phyloP scores from a whole-genome alignment of 2,113 vertebrate genomes.

The Thalassarche chlororhynchos region DNA sequence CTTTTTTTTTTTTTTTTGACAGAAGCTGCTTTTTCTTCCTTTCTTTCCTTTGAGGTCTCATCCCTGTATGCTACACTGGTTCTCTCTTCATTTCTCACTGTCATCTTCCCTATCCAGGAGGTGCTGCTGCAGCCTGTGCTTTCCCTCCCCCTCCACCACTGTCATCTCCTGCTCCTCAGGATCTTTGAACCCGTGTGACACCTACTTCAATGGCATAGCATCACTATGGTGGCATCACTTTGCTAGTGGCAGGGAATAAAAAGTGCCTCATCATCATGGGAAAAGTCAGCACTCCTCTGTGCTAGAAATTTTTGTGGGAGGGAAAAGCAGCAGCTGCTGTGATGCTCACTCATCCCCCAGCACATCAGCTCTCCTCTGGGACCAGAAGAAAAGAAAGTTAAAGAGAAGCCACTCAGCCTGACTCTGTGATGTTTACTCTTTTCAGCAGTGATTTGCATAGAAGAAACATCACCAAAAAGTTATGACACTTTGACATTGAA shows the following conservation, averaged over 20 bases:
- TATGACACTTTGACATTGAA: background rate
- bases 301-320: background rate
- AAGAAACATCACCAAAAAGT: background rate
- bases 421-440: background rate
- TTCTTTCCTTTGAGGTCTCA: background rate
- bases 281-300: background rate
- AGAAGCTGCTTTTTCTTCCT: background rate
- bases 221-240: background rate
- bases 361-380: background rate
- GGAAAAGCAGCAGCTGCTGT: background rate
- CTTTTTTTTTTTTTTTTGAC: background rate
- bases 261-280: background rate
- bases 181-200: background rate
- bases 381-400: background rate
- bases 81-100: background rate
- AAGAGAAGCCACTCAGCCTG: background rate
- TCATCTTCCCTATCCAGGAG: background rate
- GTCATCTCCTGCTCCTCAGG: background rate
- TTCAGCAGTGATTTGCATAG: background rate
- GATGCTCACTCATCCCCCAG: background rate
- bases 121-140: background rate
- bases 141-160: background rate
- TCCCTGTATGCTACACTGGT: background rate
- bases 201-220: background rate
- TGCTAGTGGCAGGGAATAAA: background rate